These are phyloP conservation scores for Pseudorasbora parva DNA, from an alignment of 2,113 vertebrate species.

Conservation along the genomic window DNA sequence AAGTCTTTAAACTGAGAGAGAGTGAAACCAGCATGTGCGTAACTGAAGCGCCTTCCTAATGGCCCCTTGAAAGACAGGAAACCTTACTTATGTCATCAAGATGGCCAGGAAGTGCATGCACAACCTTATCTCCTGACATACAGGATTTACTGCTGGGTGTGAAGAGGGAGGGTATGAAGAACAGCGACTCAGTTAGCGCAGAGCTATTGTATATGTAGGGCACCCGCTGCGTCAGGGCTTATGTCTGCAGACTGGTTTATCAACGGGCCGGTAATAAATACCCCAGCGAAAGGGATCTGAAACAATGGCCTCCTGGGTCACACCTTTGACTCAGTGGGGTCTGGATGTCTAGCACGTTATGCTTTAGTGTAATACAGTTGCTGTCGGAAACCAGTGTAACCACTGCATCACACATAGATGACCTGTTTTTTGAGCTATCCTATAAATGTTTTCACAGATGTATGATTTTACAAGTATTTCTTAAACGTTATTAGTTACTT, in stretches of 20 bases:
- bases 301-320: neutral
- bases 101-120: slow-evolving; percentile 1
- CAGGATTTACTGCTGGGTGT: neutral
- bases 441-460: neutral
- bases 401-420: too few relatives aligned
- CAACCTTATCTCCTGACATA: neutral
- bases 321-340: neutral
- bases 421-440: neutral
- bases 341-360: slow-evolving; percentile 2
- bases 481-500: neutral
- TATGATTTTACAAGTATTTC: neutral
- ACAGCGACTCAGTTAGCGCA: neutral
- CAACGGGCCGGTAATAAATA: neutral
- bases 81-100: neutral
- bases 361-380: neutral
- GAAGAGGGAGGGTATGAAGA: neutral
- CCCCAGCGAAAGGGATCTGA: neutral
- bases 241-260: neutral
- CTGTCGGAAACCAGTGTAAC: too few relatives aligned
- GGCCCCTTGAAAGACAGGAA: neutral
- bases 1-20: neutral
- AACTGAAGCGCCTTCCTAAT: neutral
- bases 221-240: neutral
- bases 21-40: neutral
- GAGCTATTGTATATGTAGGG: neutral